Evolutionary conservation across 2,888 invertebrate genomes (phyloP), one percentile per base, ranked within the genome.

Genomic region (Chouioia cunea): DNA sequence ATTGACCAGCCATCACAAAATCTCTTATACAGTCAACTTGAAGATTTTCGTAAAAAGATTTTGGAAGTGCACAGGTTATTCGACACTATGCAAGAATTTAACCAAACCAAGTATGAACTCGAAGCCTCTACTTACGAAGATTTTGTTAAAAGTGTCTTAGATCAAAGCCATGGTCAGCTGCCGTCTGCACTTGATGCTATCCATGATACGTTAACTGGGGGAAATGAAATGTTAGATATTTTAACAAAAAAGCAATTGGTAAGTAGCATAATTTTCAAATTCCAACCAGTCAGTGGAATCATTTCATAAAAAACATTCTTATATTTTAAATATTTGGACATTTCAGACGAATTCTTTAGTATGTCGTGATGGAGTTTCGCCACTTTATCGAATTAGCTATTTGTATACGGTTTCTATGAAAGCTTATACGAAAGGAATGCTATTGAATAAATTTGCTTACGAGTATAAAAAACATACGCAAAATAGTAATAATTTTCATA

Each of bases 381-480:
- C 46, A 4, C 56, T 50, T 2, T 27, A 57, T 8, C 8, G 4
- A 12, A 65, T 65, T 20, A 57, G n/a, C 43, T 15, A 20, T 3
- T 12, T 57, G 10, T 57, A 57, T 43, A 47, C 56, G 8, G 10
- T 43, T n/a, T 20, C 57, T 14, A 65, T 48, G 57, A 10, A 20
- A n/a, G 22, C 16, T 3, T 56, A 65, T 48, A 57, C 57, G 2
- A 65, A 57, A 16, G 48, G 36, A n/a, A 15, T 65, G 4, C 16
- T 57, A 20, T 43, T 65, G 48, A 4, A n/a, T n/a, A n/a, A 65
- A 18, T 65, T 48, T n/a, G 65, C 65, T 6, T 57, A 57, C n/a
- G 15, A 18, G n/a, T n/a, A 22, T 22, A 48, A 57, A 16, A 46
- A 47, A 48, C 10, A 48, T 48, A 27, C 22, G 12, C 48, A 48